These are phyloP conservation scores for Aphrophora alni DNA, from an alignment of 2,888 invertebrate species.

Conservation along the genomic window DNA sequence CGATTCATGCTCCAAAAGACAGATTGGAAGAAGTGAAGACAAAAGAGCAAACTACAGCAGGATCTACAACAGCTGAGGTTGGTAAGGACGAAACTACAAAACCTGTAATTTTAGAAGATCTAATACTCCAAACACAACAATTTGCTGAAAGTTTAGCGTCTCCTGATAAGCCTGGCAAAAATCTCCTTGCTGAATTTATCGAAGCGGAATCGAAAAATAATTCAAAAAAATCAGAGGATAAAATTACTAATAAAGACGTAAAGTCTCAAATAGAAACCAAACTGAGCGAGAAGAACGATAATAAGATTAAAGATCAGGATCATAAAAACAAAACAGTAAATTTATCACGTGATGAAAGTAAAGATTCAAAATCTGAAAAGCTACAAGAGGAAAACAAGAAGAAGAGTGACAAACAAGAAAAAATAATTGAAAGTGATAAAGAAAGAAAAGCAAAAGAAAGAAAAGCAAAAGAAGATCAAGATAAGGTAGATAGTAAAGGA, in stretches of 20 bases:
- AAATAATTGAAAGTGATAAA: background rate
- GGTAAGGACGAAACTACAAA: background rate
- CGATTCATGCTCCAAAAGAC: background rate
- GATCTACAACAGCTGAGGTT: background rate
- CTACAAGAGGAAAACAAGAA: no score
- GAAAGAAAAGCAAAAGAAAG: background rate
- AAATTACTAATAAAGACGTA: background rate
- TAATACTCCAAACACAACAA: background rate
- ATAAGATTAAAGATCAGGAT: background rate
- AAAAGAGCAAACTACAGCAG: background rate
- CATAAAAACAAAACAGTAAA: no score
- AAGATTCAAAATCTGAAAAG: background rate
- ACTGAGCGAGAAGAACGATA: background rate
- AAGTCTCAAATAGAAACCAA: background rate
- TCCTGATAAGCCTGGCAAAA: background rate
- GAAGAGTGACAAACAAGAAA: no score
- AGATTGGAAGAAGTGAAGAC: no score
- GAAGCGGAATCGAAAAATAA: background rate
- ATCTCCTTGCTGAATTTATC: background rate
- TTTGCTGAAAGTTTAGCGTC: background rate
- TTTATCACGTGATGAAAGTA: background rate
- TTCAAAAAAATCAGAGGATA: background rate
- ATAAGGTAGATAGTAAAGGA: background rate
- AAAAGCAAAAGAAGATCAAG: background rate
- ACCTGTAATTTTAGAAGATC: background rate